These are phyloP conservation scores for Cettia cetti DNA, from an alignment of 2,113 vertebrate genomes.

Conservation along the genomic window DNA sequence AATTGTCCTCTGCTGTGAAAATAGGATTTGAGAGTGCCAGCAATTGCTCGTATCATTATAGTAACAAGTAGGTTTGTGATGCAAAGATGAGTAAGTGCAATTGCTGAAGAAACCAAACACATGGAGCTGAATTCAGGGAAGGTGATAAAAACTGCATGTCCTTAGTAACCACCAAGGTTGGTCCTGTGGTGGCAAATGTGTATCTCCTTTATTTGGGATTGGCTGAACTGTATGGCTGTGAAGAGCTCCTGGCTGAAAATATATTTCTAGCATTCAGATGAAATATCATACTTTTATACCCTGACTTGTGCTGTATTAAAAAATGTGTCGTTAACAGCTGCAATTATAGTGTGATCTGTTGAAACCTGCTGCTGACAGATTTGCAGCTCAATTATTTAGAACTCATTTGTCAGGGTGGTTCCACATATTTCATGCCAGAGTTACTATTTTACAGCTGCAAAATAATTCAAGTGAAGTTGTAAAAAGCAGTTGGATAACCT, in stretches of 20 bases:
- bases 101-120: neutral
- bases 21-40: neutral
- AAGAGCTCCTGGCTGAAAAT: neutral
- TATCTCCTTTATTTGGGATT: neutral
- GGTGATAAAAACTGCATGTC: neutral
- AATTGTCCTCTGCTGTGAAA: neutral
- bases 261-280: neutral
- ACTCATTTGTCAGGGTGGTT: constrained; percentile 9
- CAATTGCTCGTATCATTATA: neutral
- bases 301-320: neutral
- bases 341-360: neutral
- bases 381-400: constrained; percentile 32
- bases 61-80: constrained; percentile 3
- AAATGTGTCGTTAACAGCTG: constrained; percentile 9
- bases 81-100: neutral
- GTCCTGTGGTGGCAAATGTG: neutral
- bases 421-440: neutral
- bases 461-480: neutral
- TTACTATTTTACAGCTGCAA: neutral
- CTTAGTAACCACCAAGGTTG: neutral
- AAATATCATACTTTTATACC: neutral
- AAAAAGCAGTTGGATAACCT: neutral
- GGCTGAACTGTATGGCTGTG: neutral
- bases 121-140: neutral
- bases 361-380: neutral